Evolutionary conservation across 2,888 invertebrate species (phyloP), one percentile per base, ranked within the genome.

Genomic region (Drosophila algonquin): DNA sequence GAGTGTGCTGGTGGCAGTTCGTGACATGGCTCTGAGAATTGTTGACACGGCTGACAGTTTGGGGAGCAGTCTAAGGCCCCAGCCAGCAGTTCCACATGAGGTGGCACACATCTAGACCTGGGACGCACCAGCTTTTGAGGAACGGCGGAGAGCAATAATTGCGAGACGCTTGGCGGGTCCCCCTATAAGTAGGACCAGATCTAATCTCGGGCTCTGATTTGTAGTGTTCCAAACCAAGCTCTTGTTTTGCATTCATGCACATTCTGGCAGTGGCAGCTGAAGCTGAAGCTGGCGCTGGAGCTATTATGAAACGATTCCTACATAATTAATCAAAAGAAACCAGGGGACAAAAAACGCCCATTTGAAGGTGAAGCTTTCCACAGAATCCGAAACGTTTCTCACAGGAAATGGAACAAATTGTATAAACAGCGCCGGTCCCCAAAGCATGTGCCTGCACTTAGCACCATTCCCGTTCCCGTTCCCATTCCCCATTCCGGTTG

Each of bases 81-180:
- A 53, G 65, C 82, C 88, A 79, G 82, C 85, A 82, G 82, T 87
- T 84, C 85, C 87, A 87, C 75, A 65, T 70, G 77, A 80, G 63
- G 65, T 73, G 64, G 55, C 63, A 57, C 40, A 40, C 40, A 40
- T 40, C 40, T 40, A 35, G 50, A 53, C 65, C 77, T 63, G 44
- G 48, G 45, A 53, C 63, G 53, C 58, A 50, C 24, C 57, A 56
- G 67, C 35, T 35, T 12, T 35, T 35, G 35, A 35, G 12, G 35
- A 35, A 27, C 46, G 57, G 21, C 21, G 57, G 47, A 51, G 68
- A 57, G 40, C 68, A 55, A 55, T 62, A 70, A 61, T 71, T 61
- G 62, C 16, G 53, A n/a, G 53, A 53, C 30, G 30, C 30, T 30
- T 30, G 30, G 30, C 8, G 30, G 30, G 30, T 30, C 30, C 8